Base-by-base conservation (phyloP, 2,113 vertebrate species). In the Crypturellus undulatus region DNA sequence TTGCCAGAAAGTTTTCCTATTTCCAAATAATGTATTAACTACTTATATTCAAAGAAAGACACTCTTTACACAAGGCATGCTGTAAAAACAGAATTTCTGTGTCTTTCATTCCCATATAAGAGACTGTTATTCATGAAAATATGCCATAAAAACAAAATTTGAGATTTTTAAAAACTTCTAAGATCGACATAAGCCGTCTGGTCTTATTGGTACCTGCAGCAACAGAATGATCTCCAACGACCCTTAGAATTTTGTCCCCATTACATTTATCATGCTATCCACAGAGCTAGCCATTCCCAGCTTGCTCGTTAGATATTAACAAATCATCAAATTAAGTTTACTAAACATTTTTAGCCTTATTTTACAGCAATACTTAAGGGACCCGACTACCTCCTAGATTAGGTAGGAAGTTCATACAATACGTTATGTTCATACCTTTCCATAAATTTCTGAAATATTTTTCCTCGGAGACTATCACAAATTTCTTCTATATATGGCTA, bases 401-500 rank as follows among this genome's bases (percentile, higher is more conserved):
- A 72, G 32, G 15, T 10, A 59, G 28, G 7, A 49, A 85, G 32
- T 40, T 56, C 7, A 10, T 59, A 20, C 28, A 63, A 60, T 2
- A 68, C 0, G 10, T 14, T 17, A 14, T 1, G 20, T 34, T 69
- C 98, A 45, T 98, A 99, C 99, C 99, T 99, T 98, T 99, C 99
- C 76, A 99, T 98, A 97, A 99, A 99, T 95, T 98, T 99, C 67
- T 98, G 99, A 97, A 99, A 99, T 97, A 99, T 99, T 81, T 98
- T 99, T 69, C 99, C 99, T 92, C 99, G 98, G 80, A 99, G 98
- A 96, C 99, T 99, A 97, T 99, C 99, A 79, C 99, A 99, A 68
- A 99, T 99, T 98, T 99, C 99, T 98, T 99, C 98, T 87, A 99
- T 99, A 97, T 99, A 99, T 90, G 98, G 98, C 98, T 98, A 77